Base-by-base conservation (phyloP, 2,113 vertebrate species). In the Capricornis sumatraensis region DNA sequence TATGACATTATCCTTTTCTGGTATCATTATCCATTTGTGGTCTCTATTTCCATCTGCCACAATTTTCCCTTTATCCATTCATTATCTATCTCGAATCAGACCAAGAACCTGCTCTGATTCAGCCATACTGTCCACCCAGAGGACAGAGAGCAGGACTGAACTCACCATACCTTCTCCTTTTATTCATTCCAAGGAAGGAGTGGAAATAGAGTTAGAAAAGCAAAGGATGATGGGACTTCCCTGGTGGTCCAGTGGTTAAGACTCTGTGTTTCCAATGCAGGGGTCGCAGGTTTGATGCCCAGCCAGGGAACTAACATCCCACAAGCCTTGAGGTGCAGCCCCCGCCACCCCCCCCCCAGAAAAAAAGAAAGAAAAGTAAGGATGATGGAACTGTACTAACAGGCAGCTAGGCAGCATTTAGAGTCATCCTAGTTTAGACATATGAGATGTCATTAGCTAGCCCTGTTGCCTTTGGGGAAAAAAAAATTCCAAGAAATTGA, bases 341-440 rank as follows among this genome's bases (percentile, higher is more conserved):
- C 64, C n/a, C 0, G 0, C 19, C 64, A 23, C 19, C 33, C 16
- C 2, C 6, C 2, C 5, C 21, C 19, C 11, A 47, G 6, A 5
- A 25, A 43, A 43, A 27, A 27, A 76, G 12, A 43, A 76, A 67
- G 27, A 50, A 87, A 87, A 43, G 36, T 17, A 74, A 93, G 45
- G 15, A 67, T 78, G n/a, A 88, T 19, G 25, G 2, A 58, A 47
- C 8, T 19, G 36, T 10, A 45, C 55, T 85, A 33, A 3, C 12
- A 81, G 23, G 47, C 43, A 78, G 12, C 76, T 58, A 55, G 62
- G 16, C 33, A 94, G 28, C 25, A 64, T 33, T n/a, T n/a, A 50
- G 21, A 88, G 89, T 36, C 79, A 40, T 71, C 33, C 40, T 76
- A 7, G 60, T 74, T 43, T 64, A 87, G 55, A 83, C 27, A 78